Evolutionary conservation across 2,888 invertebrate genomes (phyloP), one percentile per base, ranked within the genome.

Genomic region (Rhogogaster chlorosoma): DNA sequence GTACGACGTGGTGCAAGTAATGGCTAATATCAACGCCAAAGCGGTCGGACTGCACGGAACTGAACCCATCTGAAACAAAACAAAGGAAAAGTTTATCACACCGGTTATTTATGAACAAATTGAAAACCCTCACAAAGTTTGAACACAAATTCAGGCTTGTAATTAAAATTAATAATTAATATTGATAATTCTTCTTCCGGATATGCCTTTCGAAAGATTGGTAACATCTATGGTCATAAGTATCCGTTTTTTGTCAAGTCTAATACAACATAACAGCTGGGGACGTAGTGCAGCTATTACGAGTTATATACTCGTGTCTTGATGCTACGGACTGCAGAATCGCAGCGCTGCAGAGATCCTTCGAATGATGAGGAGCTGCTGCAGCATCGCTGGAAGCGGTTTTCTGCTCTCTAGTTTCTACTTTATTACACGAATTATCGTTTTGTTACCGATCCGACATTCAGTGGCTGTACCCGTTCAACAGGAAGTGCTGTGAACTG

Each of bases 11-110:
- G 22, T 61, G 80, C 29, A 77, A 22, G 18, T 10, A 32, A 80
- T 32, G 15, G 61, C 61, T 38, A 80, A 57, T 22, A 80, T 61
- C 12, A 80, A 80, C 61, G 90, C 91, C 86, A 89, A 88, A 87
- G 90, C 88, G 86, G 89, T 85, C 87, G 87, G 87, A 87, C 90
- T 87, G 86, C 89, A 89, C 86, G 89, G 85, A 78, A 87, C 86
- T 88, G 91, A 91, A 89, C 91, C 91, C 93, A 93, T 93, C 93
- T 93, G 91, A 73, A 92, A 93, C 86, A 87, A 78, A 61, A 80
- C 18, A 22, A 42, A 42, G 22, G 22, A 80, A 4, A 26, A 36
- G 2, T 73, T 73, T 12, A 53, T 77, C 18, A 4, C 49, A 53
- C 9, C 10, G 77, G 1, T 77, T 6, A 61, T 61, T 61, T 61